These are phyloP conservation scores for Chauna torquata DNA, from an alignment of 2,113 vertebrate species.

Conservation along the genomic window DNA sequence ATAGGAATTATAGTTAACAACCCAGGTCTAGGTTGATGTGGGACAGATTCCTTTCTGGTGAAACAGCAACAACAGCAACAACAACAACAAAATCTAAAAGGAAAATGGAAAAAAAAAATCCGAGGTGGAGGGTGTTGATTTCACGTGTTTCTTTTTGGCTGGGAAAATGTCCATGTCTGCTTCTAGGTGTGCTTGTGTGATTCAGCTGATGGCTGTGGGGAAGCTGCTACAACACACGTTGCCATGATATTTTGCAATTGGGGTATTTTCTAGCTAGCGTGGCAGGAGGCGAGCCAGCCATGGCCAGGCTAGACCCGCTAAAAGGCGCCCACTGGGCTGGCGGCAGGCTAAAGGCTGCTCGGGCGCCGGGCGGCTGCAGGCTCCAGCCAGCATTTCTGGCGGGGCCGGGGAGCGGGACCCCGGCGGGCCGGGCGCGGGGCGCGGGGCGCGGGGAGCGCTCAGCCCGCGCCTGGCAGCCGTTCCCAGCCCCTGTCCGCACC, in stretches of 20 bases:
- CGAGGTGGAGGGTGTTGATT: neutral
- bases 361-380: too few relatives aligned
- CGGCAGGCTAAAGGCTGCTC: constrained; percentile 6
- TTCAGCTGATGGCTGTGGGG: neutral
- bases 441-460: too few relatives aligned
- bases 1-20: neutral
- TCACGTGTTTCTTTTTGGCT: neutral
- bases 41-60: constrained; percentile 31
- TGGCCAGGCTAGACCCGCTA: neutral
- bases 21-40: neutral
- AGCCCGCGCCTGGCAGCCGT: too few relatives aligned
- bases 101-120: neutral
- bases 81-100: neutral
- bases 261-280: constrained; percentile 35
- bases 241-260: neutral
- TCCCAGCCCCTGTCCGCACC: neutral
- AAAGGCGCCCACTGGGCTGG: constrained; percentile 20
- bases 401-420: neutral
- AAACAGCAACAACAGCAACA: too few relatives aligned
- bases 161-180: neutral
- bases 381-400: too few relatives aligned
- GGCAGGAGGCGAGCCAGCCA: neutral
- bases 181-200: constrained; percentile 17
- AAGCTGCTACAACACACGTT: neutral
- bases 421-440: too few relatives aligned